Evolutionary conservation across 2,797 vertebrate species (phyloP).

Genomic region (Paguma larvata): DNA sequence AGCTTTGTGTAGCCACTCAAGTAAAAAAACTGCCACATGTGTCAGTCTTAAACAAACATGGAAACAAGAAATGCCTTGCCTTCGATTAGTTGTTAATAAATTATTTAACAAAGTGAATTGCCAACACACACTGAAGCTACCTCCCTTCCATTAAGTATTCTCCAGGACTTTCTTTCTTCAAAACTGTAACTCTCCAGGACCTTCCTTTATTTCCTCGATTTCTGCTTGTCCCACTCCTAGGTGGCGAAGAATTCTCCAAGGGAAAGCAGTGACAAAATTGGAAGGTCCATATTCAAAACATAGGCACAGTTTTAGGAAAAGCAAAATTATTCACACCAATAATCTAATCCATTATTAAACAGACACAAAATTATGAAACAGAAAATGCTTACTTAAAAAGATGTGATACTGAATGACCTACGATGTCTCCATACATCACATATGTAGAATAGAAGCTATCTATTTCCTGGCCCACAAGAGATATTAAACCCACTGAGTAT

Average conservation of each 20-base stretch:
- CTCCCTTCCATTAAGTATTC: neutral
- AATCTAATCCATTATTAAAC: neutral
- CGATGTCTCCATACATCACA: neutral
- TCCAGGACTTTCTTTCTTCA: neutral
- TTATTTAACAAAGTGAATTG: constrained; percentile 41
- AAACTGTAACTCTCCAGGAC: neutral
- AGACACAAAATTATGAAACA: constrained; percentile 14
- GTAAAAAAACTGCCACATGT: neutral
- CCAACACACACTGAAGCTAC: neutral
- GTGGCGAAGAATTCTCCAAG: neutral
- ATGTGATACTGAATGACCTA: neutral
- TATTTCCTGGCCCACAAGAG: neutral
- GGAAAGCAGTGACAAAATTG: neutral
- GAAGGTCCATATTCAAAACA: constrained; percentile 24
- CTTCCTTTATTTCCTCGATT: constrained; percentile 27
- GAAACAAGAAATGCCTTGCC: neutral
- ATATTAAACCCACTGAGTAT: neutral
- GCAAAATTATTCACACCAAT: neutral
- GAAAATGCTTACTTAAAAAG: constrained; percentile 49
- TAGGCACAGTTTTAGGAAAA: neutral
- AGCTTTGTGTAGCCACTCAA: neutral
- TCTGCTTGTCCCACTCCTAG: neutral
- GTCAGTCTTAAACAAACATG: neutral
- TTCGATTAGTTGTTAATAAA: neutral
- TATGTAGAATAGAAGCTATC: neutral